Conservation (phyloP, 2,888 invertebrate species). For the Molanna angustata region DNA sequence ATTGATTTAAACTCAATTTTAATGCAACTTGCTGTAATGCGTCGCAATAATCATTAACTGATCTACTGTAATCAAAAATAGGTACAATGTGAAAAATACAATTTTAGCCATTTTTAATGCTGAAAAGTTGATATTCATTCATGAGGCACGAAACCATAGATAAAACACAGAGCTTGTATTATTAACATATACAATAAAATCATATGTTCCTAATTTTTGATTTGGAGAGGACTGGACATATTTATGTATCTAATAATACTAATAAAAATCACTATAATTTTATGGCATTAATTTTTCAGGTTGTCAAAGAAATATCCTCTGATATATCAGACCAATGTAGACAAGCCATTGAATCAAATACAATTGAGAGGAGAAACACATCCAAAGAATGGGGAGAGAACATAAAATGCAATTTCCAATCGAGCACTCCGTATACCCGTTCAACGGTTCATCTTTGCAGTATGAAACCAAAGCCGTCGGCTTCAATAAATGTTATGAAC, state of each 20-base stretch:
- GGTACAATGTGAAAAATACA: too few species aligned
- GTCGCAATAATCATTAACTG: too few species aligned
- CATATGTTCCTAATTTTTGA: background rate
- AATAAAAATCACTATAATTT: background rate
- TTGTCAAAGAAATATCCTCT: constrained; percentile 49
- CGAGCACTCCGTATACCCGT: constrained; percentile 43
- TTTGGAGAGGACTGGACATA: background rate
- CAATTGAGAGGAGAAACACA: constrained; percentile 22
- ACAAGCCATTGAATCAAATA: constrained; percentile 45
- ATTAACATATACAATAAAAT: background rate
- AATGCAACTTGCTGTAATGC: too few species aligned
- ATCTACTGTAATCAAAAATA: too few species aligned
- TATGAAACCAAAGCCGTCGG: constrained; percentile 44
- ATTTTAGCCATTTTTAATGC: too few species aligned
- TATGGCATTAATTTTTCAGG: constrained; percentile 38
- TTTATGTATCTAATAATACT: background rate
- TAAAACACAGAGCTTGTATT: background rate
- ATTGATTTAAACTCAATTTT: too few species aligned
- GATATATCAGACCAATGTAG: constrained; percentile 51
- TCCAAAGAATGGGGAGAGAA: constrained; percentile 49
- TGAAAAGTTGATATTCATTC: too few species aligned
- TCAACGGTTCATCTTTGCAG: constrained; percentile 45
- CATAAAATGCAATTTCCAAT: constrained; percentile 43
- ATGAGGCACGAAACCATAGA: too few species aligned
- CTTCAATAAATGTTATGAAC: constrained; percentile 44